A percentile compares a stretch with the other conserved stretches of the same genome.
phyloP scores from a whole-genome alignment of 2,113 vertebrate species.

The Collichthys lucidus region DNA sequence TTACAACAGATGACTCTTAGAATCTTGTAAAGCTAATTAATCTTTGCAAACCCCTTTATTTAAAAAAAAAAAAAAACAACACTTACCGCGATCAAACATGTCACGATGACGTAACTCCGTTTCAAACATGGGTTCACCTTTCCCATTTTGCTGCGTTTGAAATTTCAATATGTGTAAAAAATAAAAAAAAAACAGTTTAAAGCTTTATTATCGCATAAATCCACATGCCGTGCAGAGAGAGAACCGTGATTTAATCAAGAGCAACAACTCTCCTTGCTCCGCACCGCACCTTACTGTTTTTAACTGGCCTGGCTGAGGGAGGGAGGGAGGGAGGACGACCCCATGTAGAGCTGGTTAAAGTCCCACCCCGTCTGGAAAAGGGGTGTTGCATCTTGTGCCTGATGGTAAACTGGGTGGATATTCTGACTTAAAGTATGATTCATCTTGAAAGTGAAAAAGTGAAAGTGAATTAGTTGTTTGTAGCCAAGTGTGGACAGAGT shows the following conservation, averaged over 20 bases:
- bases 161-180: no score
- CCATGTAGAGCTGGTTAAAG: background rate
- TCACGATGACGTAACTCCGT: slow-evolving; percentile 31
- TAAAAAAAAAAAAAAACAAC: no score
- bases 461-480: no score
- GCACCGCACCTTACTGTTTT: background rate
- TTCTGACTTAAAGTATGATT: no score
- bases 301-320: no score
- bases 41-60: no score
- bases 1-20: no score
- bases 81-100: slow-evolving; percentile 65
- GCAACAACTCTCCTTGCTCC: background rate
- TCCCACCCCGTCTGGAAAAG: slow-evolving; percentile 11
- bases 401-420: no score
- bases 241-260: fast-evolving
- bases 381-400: no score
- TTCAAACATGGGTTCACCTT: slow-evolving; percentile 62
- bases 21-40: no score
- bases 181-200: background rate
- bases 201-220: background rate
- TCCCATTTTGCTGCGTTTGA: slow-evolving; percentile 45
- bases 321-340: background rate
- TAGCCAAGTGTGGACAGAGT: no score
- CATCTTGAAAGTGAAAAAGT: no score
- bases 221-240: background rate